Evolutionary conservation across 2,113 vertebrate genomes (phyloP).

Genomic region (Lophura nycthemera): DNA sequence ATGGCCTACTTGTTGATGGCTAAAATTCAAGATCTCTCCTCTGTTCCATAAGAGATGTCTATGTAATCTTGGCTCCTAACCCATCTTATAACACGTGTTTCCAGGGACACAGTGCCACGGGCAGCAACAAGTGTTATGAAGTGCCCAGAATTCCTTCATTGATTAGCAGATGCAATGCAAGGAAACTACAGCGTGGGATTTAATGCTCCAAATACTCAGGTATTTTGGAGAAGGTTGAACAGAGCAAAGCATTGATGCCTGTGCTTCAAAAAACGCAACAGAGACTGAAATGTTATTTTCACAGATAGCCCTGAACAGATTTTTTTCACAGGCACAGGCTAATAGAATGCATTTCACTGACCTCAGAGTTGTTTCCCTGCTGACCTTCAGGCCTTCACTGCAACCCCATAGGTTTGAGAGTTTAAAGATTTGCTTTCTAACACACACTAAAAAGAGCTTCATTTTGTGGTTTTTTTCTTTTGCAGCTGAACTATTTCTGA

Average conservation of each 20-base stretch:
- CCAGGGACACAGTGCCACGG: neutral
- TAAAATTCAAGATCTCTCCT: neutral
- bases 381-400: neutral
- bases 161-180: neutral
- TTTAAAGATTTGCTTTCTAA: neutral
- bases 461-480: neutral
- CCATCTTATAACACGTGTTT: neutral
- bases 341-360: neutral
- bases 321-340: neutral
- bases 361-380: neutral
- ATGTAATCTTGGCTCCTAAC: neutral
- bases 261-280: neutral
- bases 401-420: neutral
- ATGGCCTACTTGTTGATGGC: neutral
- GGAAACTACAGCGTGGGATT: neutral
- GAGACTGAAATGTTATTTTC: neutral
- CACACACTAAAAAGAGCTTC: neutral
- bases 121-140: neutral
- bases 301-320: neutral
- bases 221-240: neutral
- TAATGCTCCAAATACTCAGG: neutral
- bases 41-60: neutral
- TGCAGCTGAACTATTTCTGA: slow-evolving; percentile 6
- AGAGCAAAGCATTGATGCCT: neutral
- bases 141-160: slow-evolving; percentile 22